Evolutionary conservation across 2,888 invertebrate species (phyloP), one percentile per base, ranked within the genome.

Genomic region (Himalopsyche japonica): DNA sequence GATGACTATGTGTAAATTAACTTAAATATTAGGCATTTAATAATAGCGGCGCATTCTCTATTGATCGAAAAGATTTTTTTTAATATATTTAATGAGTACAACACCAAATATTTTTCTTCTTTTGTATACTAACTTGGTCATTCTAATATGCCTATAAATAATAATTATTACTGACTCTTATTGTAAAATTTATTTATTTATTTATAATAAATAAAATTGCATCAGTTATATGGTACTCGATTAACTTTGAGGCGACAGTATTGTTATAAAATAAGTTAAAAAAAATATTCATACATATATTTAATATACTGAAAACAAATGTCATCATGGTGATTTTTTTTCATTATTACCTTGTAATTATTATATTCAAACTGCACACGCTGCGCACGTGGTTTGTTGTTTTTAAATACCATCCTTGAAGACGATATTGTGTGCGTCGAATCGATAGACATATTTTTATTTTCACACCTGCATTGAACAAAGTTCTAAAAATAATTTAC

Each of bases 41-140:
- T 30, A 27, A 27, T 70, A 70, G 70, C 27, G 30, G 70, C 70
- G 43, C 43, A 15, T 43, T 43, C 15, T 57, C 57, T 24, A 57
- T 57, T 7, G 10, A 57, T 57, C 10, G 57, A 27, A 70, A 70
- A 70, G 12, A 43, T 43, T 70, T 70, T 43, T 43, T 70, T 70
- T 70, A 12, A 24, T 30, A 70, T 30, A 70, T 70, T 70, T 30
- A 30, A 30, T 15, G 30, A 30, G 70, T 70, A 27, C 47, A 80
- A 80, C 34, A 49, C 48, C 57, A 49, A 49, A 80, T 80, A 47
- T 34, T 80, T 80, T 5, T 80, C 48, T 80, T 78, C 47, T 78
- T 78, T 78, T 78, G 47, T 78, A 78, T 78, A 78, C 37, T 78
- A 78, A 78, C 47, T 43, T 37, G 78, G 47, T 78, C 24, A 70